Percentiles rank a stretch among this genome's conserved stretches.
Conservation (phyloP, 2,888 invertebrate species). For the Leptinotarsa tumamoca region DNA sequence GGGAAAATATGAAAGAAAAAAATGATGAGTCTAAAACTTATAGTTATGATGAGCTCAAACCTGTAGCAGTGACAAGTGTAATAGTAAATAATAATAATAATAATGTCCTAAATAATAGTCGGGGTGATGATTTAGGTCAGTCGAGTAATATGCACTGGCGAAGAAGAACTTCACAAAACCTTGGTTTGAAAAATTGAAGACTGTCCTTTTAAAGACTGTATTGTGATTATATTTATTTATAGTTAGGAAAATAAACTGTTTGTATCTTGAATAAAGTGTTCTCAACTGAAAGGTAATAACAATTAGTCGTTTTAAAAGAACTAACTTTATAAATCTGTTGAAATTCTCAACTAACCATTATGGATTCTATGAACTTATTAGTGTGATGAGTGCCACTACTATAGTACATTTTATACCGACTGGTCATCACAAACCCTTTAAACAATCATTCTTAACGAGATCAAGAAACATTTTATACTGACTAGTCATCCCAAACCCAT, state of each 20-base stretch:
- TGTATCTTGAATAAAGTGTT: too few species aligned
- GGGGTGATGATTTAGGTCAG: conserved; percentile 28
- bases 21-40: conserved; percentile 38
- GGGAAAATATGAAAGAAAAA: conserved; percentile 33
- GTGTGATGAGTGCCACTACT: too few species aligned
- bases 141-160: conserved; percentile 68
- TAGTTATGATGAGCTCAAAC: conserved; percentile 52
- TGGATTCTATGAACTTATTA: too few species aligned
- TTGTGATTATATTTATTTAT: conserved; percentile 6
- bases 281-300: too few species aligned
- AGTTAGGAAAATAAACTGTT: conserved; percentile 2
- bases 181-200: conserved; percentile 52
- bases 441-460: too few species aligned
- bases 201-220: conserved; percentile 45
- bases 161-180: conserved; percentile 64
- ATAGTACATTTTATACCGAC: too few species aligned
- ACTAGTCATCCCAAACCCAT: too few species aligned
- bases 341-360: too few species aligned
- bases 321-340: too few species aligned
- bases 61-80: conserved; percentile 54
- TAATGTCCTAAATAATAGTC: conserved; percentile 15
- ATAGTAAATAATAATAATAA: conserved; percentile 58
- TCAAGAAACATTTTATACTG: too few species aligned
- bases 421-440: too few species aligned
- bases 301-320: too few species aligned